Evolutionary conservation across 92 coral and sea anemone genomes (phyloP), one percentile per base, ranked within the genome.

Genomic region (Bergia sp.): DNA sequence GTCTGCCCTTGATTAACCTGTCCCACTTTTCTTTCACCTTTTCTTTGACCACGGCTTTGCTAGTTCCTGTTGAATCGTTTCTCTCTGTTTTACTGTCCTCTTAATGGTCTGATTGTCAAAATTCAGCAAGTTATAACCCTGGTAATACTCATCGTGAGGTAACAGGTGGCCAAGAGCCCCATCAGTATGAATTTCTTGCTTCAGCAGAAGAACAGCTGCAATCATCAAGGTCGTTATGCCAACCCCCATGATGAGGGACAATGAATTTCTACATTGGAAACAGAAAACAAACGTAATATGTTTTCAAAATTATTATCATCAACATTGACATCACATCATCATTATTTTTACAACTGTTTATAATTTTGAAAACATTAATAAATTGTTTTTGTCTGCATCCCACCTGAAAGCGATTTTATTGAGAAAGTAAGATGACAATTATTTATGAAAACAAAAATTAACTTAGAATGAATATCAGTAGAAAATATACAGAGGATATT

Each of bases 11-110:
- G 42, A 40, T 86, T 11, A 86, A 49, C 5, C 13, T 23, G 57
- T 57, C 21, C 89, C 89, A 86, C 3, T 37, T 53, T 77, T 77
- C 15, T 23, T 38, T 76, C 16, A 86, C 20, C 15, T 86, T 86
- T 44, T 77, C 85, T 77, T 29, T 40, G 36, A 80, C 86, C 44
- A 81, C 47, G 12, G 79, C 49, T 13, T 61, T 88, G 66, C 76
- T n/a, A 71, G 77, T 10, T 39, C n/a, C 45, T 80, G 20, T 79
- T 41, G 75, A 47, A 86, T 80, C 36, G 41, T 49, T 13, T 72
- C 20, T 20, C 7, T 76, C 38, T 73, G 43, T 43, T 74, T 65
- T 4, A 18, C 82, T 57, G 82, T 1, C 58, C 69, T 61, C 29
- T 61, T 61, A 7, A 3, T 6, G 7, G 0, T 21, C n/a, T 61